These are phyloP conservation scores for Tapera naevia DNA, from an alignment of 2,797 vertebrate species.

Conservation along the genomic window DNA sequence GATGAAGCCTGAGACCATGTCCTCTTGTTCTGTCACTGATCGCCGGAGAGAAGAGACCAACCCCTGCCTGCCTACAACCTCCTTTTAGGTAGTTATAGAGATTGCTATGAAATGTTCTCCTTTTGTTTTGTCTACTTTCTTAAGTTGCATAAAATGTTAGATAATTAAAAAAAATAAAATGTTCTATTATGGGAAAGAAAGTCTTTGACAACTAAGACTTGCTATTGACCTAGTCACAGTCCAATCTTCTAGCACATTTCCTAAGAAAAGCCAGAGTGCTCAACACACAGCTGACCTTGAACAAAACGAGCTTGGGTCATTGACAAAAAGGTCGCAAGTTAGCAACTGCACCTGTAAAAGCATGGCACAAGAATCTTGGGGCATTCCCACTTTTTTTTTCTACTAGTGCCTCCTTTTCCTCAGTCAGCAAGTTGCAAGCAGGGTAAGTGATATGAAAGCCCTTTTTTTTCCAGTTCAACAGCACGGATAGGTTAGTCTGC, in stretches of 20 bases:
- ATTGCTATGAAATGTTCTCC: background rate
- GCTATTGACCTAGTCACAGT: background rate
- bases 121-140: background rate
- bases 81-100: too few relatives aligned
- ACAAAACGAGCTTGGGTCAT: background rate
- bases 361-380: background rate
- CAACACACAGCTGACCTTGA: background rate
- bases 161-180: background rate
- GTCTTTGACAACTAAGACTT: background rate
- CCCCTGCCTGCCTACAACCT: too few relatives aligned
- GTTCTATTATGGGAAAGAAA: background rate
- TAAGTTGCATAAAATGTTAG: background rate
- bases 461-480: background rate
- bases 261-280: background rate
- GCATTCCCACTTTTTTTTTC: background rate
- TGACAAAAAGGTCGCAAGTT: background rate
- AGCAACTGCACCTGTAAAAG: background rate
- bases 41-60: too few relatives aligned
- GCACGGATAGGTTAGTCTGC: background rate
- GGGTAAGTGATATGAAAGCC: background rate
- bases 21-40: too few relatives aligned
- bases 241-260: slow-evolving; percentile 3
- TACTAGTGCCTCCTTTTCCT: background rate
- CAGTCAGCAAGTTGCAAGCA: background rate
- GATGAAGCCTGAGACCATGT: too few relatives aligned